Evolutionary conservation across 2,888 invertebrate species (phyloP), one percentile per base, ranked within the genome.

Genomic region (Hydropsyche betteni): DNA sequence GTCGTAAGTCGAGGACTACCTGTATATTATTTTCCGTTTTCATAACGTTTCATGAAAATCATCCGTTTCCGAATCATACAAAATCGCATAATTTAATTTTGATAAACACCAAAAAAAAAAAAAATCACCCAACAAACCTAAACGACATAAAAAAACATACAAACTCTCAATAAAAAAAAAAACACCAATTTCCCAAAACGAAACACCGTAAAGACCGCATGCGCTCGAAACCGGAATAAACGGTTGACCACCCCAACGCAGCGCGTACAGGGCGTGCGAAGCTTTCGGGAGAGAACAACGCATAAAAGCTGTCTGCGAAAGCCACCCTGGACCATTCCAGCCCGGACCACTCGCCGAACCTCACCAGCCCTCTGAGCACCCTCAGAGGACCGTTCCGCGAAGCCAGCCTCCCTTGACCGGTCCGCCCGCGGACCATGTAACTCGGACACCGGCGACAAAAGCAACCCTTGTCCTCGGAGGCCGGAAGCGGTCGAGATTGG

Each of bases 251-350:
- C 34, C 58, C 24, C 70, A 24, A 34, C 61, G 5, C 50, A 36
- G 53, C 33, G 52, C 36, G 64, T 70, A 16, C 51, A 53, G 53
- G 53, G 70, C 36, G 53, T 72, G 72, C 36, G 53, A 51, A 70
- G 72, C 52, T 72, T 64, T 58, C 50, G 61, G 34, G 70, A 53
- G 70, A 70, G 70, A 70, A 50, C 70, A 70, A 53, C 52, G 72
- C 72, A 72, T 72, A 72, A 72, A 72, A 72, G 72, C 72, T 58
- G 72, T 72, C 72, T 51, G 58, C 72, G n/a, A 58, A 72, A 64
- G 24, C 72, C 72, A 72, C 55, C 72, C 58, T 72, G 72, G 72
- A 55, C 72, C 72, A 72, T 55, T 72, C 52, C 55, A 72, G 72
- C 55, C 36, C 58, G 72, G 72, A 72, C 72, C 38, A 36, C 61